Evolutionary conservation across 2,113 vertebrate genomes (phyloP), one percentile per base, ranked within the genome.

Genomic region (Cnemophilus loriae): DNA sequence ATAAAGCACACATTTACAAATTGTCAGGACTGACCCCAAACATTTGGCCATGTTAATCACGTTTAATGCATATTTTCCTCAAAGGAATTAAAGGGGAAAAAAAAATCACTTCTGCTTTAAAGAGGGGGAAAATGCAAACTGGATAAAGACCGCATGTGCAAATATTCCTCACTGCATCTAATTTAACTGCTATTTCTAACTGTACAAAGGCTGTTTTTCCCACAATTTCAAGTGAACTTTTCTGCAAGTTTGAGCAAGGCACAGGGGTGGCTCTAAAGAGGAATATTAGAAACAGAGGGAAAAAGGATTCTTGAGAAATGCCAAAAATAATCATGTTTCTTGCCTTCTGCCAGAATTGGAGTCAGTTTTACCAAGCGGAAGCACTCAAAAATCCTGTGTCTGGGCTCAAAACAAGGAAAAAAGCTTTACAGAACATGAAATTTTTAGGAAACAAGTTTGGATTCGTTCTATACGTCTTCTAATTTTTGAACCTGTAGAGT

Each of bases 251-350:
- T 85, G 20, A 76, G 70, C 69, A 87, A 84, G 57, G n/a, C 30
- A 0, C 82, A 88, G 35, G 24, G 47, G 52, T 84, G 75, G 75
- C 89, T 94, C 64, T 59, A 7, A 73, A 89, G 69, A 90, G 39
- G 35, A 78, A 46, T 65, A 84, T 87, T 92, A 93, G 80, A 67
- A 87, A 70, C 74, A 87, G 84, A 32, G 15, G 13, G n/a, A 27
- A 56, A 61, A 86, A 71, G 37, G 27, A 74, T 27, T 87, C 50
- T 70, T 24, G 37, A 73, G 75, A 94, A 89, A 95, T 79, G 91
- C 86, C 78, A 79, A 91, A 94, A 95, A 87, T 65, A 94, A 89
- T 93, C 33, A 47, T 78, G 71, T 90, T 91, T 80, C 69, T 94
- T 84, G 75, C 64, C 41, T 95, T 86, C 78, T 93, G 73, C 83